Percentiles rank a stretch among this genome's conserved stretches.
Conservation (phyloP, 2,113 vertebrate genomes). For the Ovis aries region DNA sequence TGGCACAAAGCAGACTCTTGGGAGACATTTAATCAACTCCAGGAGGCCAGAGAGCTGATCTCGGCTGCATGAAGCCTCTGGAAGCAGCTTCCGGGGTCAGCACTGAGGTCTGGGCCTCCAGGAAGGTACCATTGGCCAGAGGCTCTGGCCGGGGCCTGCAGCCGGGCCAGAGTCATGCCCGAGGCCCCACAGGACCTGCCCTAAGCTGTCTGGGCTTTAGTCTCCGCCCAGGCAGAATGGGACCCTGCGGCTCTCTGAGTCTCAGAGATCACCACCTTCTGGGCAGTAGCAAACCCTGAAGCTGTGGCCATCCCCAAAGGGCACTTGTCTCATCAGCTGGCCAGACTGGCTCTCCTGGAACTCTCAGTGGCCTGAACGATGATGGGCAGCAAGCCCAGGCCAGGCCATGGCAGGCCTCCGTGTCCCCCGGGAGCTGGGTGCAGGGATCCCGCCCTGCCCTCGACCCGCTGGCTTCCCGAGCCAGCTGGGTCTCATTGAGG, state of each 20-base stretch:
- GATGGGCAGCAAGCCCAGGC: not conserved
- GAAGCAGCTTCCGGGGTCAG: not conserved
- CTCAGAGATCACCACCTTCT: not conserved
- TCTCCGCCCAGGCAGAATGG: not conserved
- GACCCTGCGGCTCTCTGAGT: not conserved
- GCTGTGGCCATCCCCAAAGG: not conserved
- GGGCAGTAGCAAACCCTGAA: not conserved
- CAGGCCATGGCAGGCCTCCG: not conserved
- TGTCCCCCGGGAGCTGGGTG: not conserved
- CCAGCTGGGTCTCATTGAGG: constrained; percentile 62
- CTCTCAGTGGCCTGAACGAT: not conserved
- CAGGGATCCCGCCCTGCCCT: not conserved
- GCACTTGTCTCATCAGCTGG: not conserved
- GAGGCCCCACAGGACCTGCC: not conserved
- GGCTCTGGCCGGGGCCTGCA: too few species aligned
- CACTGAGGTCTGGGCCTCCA: not conserved
- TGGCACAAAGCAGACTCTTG: not conserved
- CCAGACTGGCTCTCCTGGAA: not conserved
- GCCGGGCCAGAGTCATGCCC: not conserved
- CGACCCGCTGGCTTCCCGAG: not conserved
- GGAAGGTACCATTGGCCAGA: not conserved
- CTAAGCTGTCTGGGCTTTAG: not conserved
- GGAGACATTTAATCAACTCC: not conserved
- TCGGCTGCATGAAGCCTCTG: rapidly evolving
- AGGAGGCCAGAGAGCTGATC: not conserved